phyloP scores from a whole-genome alignment of 2,113 vertebrate species.

The Probosciger aterrimus region DNA sequence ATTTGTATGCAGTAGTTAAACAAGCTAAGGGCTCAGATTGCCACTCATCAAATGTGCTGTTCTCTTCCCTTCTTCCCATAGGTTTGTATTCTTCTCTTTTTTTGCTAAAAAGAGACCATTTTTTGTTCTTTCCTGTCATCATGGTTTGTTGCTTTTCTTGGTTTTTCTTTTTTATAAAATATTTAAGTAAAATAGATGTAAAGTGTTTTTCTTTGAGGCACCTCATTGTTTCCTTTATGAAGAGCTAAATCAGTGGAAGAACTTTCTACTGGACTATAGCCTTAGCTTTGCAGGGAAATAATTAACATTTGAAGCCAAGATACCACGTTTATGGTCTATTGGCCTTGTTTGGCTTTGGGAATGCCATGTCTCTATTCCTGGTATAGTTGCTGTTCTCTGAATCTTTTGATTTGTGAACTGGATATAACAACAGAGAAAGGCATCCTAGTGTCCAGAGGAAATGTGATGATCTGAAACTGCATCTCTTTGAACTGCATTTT shows the following conservation, averaged over 20 bases:
- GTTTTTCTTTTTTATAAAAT: background rate
- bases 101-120: background rate
- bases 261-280: background rate
- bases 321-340: background rate
- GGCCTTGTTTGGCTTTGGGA: background rate
- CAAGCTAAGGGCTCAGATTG: background rate
- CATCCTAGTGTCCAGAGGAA: background rate
- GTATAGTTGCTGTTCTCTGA: background rate
- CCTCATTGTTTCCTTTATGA: background rate
- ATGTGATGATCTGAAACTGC: background rate
- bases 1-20: background rate
- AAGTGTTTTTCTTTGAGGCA: background rate
- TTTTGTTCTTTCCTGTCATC: background rate
- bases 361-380: background rate
- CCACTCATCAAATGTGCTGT: background rate
- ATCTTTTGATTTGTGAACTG: background rate
- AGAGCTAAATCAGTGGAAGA: slow-evolving; percentile 1
- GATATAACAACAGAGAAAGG: background rate
- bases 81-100: background rate
- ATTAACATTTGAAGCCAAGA: background rate
- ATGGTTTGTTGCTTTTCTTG: background rate
- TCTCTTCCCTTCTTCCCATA: background rate
- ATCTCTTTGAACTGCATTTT: background rate
- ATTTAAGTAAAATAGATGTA: background rate
- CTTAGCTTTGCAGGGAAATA: slow-evolving; percentile 8